phyloP scores from a whole-genome alignment of 2,797 vertebrate species.

The Synanceia verrucosa region DNA sequence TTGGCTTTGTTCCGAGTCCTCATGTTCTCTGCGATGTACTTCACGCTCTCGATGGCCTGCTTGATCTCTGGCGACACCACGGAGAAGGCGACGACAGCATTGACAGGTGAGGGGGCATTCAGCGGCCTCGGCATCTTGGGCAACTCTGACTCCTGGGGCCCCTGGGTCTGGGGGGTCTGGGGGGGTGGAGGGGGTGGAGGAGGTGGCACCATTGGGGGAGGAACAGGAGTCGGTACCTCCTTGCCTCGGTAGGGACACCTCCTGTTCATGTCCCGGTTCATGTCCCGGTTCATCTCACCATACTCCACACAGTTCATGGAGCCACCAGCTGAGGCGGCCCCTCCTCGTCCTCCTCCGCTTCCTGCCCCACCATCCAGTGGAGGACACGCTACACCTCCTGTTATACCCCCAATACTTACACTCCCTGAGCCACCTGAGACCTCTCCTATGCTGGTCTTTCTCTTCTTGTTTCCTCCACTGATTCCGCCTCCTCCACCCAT shows the following conservation, averaged over 20 bases:
- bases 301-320: constrained; percentile 80
- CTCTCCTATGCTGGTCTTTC: constrained; percentile 69
- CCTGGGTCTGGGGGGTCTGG: constrained; percentile 59
- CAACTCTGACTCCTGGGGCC: constrained; percentile 62
- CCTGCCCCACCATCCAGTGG: constrained; percentile 57
- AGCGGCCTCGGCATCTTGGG: constrained; percentile 68
- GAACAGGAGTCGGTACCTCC: constrained; percentile 78
- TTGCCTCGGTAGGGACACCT: constrained; percentile 81
- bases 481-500: constrained; percentile 35
- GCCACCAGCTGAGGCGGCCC: constrained; percentile 42
- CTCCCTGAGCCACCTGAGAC: constrained; percentile 71
- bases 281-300: constrained; percentile 68
- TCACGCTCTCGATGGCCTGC: constrained; percentile 88
- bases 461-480: constrained; percentile 52
- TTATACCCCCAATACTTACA: constrained; percentile 74
- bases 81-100: constrained; percentile 73
- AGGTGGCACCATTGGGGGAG: constrained; percentile 63
- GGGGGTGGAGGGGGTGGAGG: constrained; percentile 37
- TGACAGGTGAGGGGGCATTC: constrained; percentile 80
- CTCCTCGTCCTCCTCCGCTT: constrained; percentile 64
- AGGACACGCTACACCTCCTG: constrained; percentile 68
- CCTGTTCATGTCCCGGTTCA: constrained; percentile 69
- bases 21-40: constrained; percentile 94
- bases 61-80: constrained; percentile 87
- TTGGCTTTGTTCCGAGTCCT: constrained; percentile 91